These are phyloP conservation scores for Lutraria rhynchaena DNA, from an alignment of 1,140 invertebrate species.

Conservation along the genomic window DNA sequence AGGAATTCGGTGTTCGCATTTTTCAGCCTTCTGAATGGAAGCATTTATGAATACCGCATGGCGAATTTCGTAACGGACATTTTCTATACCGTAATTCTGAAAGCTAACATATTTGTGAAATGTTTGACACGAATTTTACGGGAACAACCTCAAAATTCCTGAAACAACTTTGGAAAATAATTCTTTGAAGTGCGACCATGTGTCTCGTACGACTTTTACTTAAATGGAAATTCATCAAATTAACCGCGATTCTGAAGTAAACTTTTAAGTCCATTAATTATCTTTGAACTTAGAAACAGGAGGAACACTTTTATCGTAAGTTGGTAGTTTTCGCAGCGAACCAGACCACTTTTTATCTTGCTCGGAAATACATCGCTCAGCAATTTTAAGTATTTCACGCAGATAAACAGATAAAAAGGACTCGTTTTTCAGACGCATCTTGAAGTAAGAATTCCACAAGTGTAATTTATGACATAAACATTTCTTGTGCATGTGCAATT, in stretches of 20 bases:
- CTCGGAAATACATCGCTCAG: constrained; percentile 1
- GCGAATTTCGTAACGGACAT: neutral
- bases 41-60: constrained; percentile 8
- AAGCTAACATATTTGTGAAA: neutral
- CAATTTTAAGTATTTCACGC: constrained; percentile 13
- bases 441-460: neutral
- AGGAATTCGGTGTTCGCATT: neutral
- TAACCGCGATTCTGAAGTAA: neutral
- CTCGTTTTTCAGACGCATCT: neutral
- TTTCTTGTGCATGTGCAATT: neutral
- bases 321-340: neutral
- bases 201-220: neutral
- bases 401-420: neutral
- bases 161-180: neutral
- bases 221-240: constrained; percentile 20
- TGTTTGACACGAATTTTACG: neutral
- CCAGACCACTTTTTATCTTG: neutral
- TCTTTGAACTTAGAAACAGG: constrained; percentile 34
- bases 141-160: neutral
- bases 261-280: constrained; percentile 32
- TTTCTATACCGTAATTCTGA: too few species aligned
- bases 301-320: constrained; percentile 13
- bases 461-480: neutral
- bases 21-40: neutral
- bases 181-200: constrained; percentile 11